Evolutionary conservation across 2,113 vertebrate genomes (phyloP).

Genomic region (Myotis lucifugus): DNA sequence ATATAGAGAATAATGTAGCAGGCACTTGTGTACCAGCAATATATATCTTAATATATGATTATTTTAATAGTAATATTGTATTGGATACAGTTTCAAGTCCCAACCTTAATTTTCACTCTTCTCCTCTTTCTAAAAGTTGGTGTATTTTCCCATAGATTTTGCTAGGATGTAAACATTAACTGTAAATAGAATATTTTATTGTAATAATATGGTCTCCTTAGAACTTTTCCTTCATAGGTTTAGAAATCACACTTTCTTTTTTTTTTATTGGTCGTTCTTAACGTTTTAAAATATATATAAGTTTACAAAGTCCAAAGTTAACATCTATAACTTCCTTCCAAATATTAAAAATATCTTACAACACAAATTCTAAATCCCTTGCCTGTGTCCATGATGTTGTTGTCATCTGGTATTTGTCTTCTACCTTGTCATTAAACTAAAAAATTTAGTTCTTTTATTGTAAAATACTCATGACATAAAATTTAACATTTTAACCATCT

Average conservation of each 20-base stretch:
- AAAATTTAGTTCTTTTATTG: background rate
- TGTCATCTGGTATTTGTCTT: background rate
- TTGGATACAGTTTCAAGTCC: background rate
- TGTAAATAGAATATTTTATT: background rate
- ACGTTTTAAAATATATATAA: background rate
- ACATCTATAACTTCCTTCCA: background rate
- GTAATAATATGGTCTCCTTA: background rate
- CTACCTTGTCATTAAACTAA: background rate
- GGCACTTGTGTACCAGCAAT: background rate
- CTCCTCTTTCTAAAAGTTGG: slow-evolving; percentile 1
- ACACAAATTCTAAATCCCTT: background rate
- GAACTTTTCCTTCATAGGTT: background rate
- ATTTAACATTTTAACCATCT: background rate
- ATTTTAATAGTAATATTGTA: slow-evolving; percentile 9
- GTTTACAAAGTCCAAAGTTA: slow-evolving; percentile 24
- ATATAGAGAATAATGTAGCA: background rate
- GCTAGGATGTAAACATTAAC: background rate
- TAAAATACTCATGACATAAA: background rate
- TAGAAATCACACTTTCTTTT: background rate
- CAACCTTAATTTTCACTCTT: background rate
- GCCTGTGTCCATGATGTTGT: background rate
- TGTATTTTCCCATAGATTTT: slow-evolving; percentile 21
- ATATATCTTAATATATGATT: background rate
- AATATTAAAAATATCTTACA: slow-evolving; percentile 12
- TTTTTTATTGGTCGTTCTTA: slow-evolving; percentile 20